A percentile compares a stretch with the other conserved stretches of the same genome.
phyloP scores from a whole-genome alignment of 2,888 invertebrate genomes.

The Parnassius orleans region DNA sequence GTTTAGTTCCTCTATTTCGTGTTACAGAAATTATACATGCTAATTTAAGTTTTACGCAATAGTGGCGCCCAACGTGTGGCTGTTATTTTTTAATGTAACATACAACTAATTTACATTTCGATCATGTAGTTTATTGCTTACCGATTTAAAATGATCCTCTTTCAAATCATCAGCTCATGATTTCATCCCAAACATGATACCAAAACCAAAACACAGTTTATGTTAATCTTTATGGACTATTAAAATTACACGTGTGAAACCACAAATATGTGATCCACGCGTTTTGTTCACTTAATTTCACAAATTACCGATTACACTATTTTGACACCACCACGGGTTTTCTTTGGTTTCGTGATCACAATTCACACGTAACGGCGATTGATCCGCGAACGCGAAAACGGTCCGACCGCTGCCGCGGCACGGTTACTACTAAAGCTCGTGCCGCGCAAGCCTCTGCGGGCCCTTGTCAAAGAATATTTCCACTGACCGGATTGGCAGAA shows the following conservation, averaged over 20 bases:
- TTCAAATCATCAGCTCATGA: constrained; percentile 23
- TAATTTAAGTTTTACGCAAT: background rate
- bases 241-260: constrained; percentile 1
- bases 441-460: constrained; percentile 68
- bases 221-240: constrained; percentile 5
- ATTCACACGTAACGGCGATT: constrained; percentile 45
- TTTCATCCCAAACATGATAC: background rate
- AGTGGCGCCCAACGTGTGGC: background rate
- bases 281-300: constrained; percentile 28
- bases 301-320: constrained; percentile 34
- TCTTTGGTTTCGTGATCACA: constrained; percentile 53
- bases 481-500: constrained; percentile 38
- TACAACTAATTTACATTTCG: background rate
- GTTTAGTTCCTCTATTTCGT: no score
- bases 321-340: constrained; percentile 35
- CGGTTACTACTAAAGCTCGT: constrained; percentile 57
- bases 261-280: background rate
- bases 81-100: background rate
- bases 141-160: constrained; percentile 1
- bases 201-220: constrained; percentile 2
- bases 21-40: no score
- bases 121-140: background rate
- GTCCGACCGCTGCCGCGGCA: constrained; percentile 50
- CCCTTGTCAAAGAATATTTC: constrained; percentile 54
- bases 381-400: constrained; percentile 35